phyloP scores from a whole-genome alignment of 2,113 vertebrate genomes.

The Hyla sarda region DNA sequence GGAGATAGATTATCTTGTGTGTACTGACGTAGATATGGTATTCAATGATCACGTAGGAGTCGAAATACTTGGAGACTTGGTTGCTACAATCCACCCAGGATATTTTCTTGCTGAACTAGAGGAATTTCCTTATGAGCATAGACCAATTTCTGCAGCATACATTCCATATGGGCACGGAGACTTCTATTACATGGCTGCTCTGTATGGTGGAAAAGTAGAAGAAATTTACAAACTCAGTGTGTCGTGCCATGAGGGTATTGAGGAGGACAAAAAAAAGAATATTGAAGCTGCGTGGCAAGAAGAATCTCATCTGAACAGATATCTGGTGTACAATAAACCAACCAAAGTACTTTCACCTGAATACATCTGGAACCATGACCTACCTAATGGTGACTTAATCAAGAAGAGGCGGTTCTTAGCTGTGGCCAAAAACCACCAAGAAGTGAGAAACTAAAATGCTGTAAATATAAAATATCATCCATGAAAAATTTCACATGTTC shows the following conservation, averaged over 20 bases:
- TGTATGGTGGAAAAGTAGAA: slow-evolving; percentile 72
- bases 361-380: slow-evolving; percentile 71
- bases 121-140: slow-evolving; percentile 68
- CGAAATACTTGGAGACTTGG: slow-evolving; percentile 73
- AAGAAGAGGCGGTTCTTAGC: slow-evolving; percentile 44
- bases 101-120: slow-evolving; percentile 64
- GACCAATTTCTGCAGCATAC: slow-evolving; percentile 66
- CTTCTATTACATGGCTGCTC: slow-evolving; percentile 76
- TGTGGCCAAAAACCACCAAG: slow-evolving; percentile 34
- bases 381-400: slow-evolving; percentile 37
- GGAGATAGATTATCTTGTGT: slow-evolving; percentile 75
- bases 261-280: slow-evolving; percentile 69
- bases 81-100: slow-evolving; percentile 74
- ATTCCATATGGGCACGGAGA: slow-evolving; percentile 71
- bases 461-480: too few species aligned
- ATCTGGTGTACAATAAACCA: slow-evolving; percentile 72
- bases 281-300: slow-evolving; percentile 70
- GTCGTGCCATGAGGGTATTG: slow-evolving; percentile 71
- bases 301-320: slow-evolving; percentile 80
- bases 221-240: slow-evolving; percentile 69
- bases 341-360: slow-evolving; percentile 77
- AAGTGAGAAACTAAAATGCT: slow-evolving; percentile 31
- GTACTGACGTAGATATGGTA: slow-evolving; percentile 74
- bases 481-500: neutral
- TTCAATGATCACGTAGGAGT: slow-evolving; percentile 72